Base-by-base conservation (phyloP, 2,888 invertebrate species). In the Drosophila borealis region DNA sequence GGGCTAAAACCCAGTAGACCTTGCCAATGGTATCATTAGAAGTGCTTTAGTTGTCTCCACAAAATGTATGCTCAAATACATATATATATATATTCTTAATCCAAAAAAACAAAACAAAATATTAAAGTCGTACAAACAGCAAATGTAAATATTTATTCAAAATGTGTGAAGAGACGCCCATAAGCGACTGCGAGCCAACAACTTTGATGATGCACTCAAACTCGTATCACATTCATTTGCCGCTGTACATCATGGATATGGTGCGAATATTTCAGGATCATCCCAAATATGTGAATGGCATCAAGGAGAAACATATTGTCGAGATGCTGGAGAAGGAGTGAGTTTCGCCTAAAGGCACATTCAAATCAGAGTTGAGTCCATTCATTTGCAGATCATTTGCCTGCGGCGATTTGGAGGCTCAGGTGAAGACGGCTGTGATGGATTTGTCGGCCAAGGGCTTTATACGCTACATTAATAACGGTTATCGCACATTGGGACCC, bases 401-500 rank as follows among this genome's bases (percentile, higher is more conserved):
- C 11, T 89, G 87, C 37, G 92, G 92, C 11, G 92, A 92, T 61
- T 44, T 92, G 54, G 79, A 81, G 11, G 85, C 92, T 3, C 92
- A 92, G 69, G 89, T 92, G 3, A 90, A 88, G 54, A 88, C 81
- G 14, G 92, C 92, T 0, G 49, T 92, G 3, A 78, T 88, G 46
- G 88, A 87, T 44, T 68, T 92, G 8, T 88, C 87, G 8, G 62
- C 79, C 10, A 77, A 71, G 14, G 92, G 92, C 2, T 92, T 91
- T 55, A 74, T 92, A 53, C 88, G 91, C 17, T 84, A 62, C 41
- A 69, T 89, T 1, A 60, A 67, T 36, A 80, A 86, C 42, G 92
- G 92, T 0, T 92, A 91, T 74, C 91, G 90, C 64, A 92, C 92
- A 1, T 39, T 92, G 57, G 92, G 92, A 0, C 92, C 92, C 5